These are phyloP conservation scores for Lasioglossum zephyrum DNA, from an alignment of 2,888 invertebrate species.

Conservation along the genomic window DNA sequence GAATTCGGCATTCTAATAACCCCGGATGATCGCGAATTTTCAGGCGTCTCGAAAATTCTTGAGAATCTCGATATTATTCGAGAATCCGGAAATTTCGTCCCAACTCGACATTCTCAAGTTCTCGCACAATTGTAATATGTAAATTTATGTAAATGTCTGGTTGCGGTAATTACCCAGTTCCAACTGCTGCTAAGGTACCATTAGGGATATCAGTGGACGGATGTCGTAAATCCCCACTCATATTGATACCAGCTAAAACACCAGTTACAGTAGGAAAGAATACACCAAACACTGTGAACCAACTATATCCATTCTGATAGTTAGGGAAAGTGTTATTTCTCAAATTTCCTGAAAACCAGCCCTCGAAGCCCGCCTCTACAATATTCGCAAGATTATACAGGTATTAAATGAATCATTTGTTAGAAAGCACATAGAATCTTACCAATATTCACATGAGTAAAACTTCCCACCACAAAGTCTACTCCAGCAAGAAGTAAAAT, in stretches of 20 bases:
- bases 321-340: slow-evolving; percentile 92
- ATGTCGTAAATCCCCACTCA: slow-evolving; percentile 97
- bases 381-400: slow-evolving; percentile 38
- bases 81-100: neutral
- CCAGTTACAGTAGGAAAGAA: slow-evolving; percentile 99
- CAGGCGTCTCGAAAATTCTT: too few species aligned
- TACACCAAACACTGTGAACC: slow-evolving; percentile 98
- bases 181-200: slow-evolving; percentile 96
- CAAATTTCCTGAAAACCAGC: slow-evolving; percentile 93
- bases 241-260: slow-evolving; percentile 98
- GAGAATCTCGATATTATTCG: neutral
- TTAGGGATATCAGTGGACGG: slow-evolving; percentile 97
- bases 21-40: too few species aligned
- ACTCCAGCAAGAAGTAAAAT: slow-evolving; percentile 94
- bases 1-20: too few species aligned
- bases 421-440: slow-evolving; percentile 72
- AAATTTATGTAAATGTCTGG: neutral
- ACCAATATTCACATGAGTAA: slow-evolving; percentile 91
- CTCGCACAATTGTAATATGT: neutral
- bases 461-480: slow-evolving; percentile 97
- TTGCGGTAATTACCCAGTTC: slow-evolving; percentile 89
- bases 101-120: neutral
- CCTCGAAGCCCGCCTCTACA: slow-evolving; percentile 92
- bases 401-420: slow-evolving; percentile 8
- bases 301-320: slow-evolving; percentile 92